Base-by-base conservation (phyloP, 2,113 vertebrate genomes). In the Nanorana parkeri region DNA sequence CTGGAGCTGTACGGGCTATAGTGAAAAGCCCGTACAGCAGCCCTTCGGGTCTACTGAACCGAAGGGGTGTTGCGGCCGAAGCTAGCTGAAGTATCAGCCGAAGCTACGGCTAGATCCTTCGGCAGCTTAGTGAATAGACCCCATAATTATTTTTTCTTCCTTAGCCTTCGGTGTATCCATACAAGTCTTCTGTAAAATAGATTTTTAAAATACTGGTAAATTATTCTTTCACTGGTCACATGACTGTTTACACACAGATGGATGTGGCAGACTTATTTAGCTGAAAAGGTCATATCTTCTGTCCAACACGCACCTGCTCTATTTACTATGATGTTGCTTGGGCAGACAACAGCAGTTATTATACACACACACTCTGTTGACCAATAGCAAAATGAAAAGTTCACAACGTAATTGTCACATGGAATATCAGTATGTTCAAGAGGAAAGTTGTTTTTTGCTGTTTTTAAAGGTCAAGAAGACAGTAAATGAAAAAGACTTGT, bases 381-480 rank as follows among this genome's bases (percentile, higher is more conserved):
- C 77, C 64, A 78, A 68, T 78, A 78, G 51, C 54, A 56, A 52
- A 77, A 77, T 77, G 75, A 65, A 77, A 77, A 77, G 75, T 77
- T 77, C 75, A 77, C 60, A 65, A 77, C 26, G 63, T 24, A n/a
- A 65, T 78, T 78, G 65, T 68, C 77, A 68, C 64, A 68, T 69
- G 32, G 54, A 80, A 68, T 80, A 69, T 47, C 28, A 80, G 54
- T 51, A 69, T 15, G 36, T 80, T 68, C 24, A 17, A 4, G 47
- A 54, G 20, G 21, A 51, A 28, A 65, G 51, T 66, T 78, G 5
- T 67, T 29, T 66, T 67, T 55, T 67, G 76, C 64, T 78, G 6
- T 56, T 67, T 68, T 67, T 68, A 79, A 80, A 80, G 78, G 78
- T 80, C 78, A 69, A 19, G n/a, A 69, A 69, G 65, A 32, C 66